These are phyloP conservation scores for Napeogenes sylphis DNA, from an alignment of 2,888 invertebrate genomes.

Conservation along the genomic window DNA sequence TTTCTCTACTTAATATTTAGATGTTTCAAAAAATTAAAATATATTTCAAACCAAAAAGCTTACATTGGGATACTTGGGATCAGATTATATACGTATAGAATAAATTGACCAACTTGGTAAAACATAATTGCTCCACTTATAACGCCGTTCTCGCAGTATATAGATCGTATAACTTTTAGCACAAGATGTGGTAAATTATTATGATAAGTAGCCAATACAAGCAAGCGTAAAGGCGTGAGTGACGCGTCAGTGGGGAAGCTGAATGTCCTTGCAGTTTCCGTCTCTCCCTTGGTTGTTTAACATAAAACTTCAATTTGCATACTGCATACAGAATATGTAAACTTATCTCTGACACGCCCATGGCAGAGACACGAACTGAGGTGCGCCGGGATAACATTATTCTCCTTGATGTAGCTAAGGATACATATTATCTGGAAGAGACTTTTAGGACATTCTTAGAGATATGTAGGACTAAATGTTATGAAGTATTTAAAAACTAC, in stretches of 20 bases:
- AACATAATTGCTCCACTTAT: too few species aligned
- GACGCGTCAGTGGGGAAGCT: constrained; percentile 49
- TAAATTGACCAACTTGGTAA: too few species aligned
- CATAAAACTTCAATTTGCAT: constrained; percentile 77
- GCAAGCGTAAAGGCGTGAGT: constrained; percentile 33
- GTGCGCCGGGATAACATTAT: constrained; percentile 75
- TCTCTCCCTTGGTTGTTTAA: constrained; percentile 53
- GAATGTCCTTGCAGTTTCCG: constrained; percentile 42
- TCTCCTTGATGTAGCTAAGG: constrained; percentile 64
- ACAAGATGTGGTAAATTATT: not conserved
- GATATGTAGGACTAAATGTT: not conserved
- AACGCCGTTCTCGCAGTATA: too few species aligned
- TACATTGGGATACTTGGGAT: too few species aligned
- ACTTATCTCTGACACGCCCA: constrained; percentile 75
- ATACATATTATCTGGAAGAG: constrained; percentile 49
- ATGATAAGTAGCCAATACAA: not conserved
- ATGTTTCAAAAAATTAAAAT: not conserved
- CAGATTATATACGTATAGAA: too few species aligned
- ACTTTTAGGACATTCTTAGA: constrained; percentile 3
- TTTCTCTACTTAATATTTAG: constrained; percentile 25
- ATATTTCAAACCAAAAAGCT: too few species aligned
- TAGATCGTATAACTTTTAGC: not conserved
- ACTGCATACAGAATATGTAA: constrained; percentile 76
- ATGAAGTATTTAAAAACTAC: too few species aligned
- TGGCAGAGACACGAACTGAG: constrained; percentile 68